Conservation (phyloP, 2,888 invertebrate genomes). For the Petrophora chlorosata region DNA sequence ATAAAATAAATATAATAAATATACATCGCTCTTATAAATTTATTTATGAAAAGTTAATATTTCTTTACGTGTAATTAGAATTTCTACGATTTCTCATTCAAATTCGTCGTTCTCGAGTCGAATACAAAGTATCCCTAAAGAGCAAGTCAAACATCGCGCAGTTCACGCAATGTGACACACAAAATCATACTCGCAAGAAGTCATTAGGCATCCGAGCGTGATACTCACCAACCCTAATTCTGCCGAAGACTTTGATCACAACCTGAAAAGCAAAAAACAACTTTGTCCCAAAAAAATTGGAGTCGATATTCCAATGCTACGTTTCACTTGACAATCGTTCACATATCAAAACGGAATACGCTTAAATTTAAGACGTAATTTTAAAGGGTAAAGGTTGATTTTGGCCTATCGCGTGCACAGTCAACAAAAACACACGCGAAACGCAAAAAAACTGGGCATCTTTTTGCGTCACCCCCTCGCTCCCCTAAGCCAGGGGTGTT, state of each 20-base stretch:
- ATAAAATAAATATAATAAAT: too few species aligned
- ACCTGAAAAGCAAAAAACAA: slow-evolving; percentile 27
- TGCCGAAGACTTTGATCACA: slow-evolving; percentile 38
- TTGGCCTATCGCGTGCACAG: slow-evolving; percentile 43
- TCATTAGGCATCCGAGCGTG: slow-evolving; percentile 77
- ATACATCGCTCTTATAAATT: too few species aligned
- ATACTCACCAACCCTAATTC: slow-evolving; percentile 68
- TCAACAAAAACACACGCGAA: slow-evolving; percentile 76
- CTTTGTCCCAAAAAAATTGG: slow-evolving; percentile 27
- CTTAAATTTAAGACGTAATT: slow-evolving; percentile 38
- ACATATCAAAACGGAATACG: slow-evolving; percentile 51
- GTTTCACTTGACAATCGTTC: slow-evolving; percentile 65
- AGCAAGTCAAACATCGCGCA: slow-evolving; percentile 64
- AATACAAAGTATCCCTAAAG: slow-evolving; percentile 55
- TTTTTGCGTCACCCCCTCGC: slow-evolving; percentile 72
- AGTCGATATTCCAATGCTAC: slow-evolving; percentile 38
- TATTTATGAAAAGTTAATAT: too few species aligned
- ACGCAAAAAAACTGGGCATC: slow-evolving; percentile 76
- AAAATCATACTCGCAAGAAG: slow-evolving; percentile 74
- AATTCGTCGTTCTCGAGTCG: slow-evolving; percentile 31
- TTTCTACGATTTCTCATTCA: slow-evolving; percentile 36
- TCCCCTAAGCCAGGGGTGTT: slow-evolving; percentile 64
- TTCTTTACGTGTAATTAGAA: too few species aligned
- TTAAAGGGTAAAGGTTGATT: slow-evolving; percentile 33
- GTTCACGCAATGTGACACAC: slow-evolving; percentile 75